Evolutionary conservation across 2,797 vertebrate species (phyloP), one percentile per base, ranked within the genome.

Genomic region (Pangasius mekongensis): DNA sequence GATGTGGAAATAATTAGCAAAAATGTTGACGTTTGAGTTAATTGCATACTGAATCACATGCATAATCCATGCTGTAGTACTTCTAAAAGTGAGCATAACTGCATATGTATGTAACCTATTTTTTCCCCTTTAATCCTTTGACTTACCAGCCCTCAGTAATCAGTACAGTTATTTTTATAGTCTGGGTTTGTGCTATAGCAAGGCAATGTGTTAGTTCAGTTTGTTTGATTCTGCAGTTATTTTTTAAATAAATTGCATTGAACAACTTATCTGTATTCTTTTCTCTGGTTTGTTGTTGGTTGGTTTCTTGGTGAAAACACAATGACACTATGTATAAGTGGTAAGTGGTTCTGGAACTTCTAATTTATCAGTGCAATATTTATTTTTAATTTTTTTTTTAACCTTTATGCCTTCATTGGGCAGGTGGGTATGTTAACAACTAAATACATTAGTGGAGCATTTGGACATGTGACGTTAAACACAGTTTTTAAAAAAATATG

Each of bases 201-300:
- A 86, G 85, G 22, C 43, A 67, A 77, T 66, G 67, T 86, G 83
- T 86, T 84, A 27, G 67, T 64, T 87, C 66, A 4, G 58, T 89
- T 89, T 87, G 86, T 87, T 87, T 91, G 20, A 85, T 78, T 66
- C 84, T 89, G 60, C 58, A 80, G 64, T 89, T 76, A 36, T 83
- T 71, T 81, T 86, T 58, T 80, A 88, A 91, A 91, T 91, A 91
- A 91, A 91, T 87, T 52, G 18, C 66, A 76, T 87, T 89, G 64
- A 90, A 87, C 85, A 89, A 74, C 89, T 81, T 71, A 71, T 84
- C 39, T 66, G 30, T 64, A 80, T 89, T 89, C 69, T 86, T 88
- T 85, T 73, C 83, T 89, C 58, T 88, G 77, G 69, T 89, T 91
- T 74, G 69, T 87, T 89, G 64, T 86, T 82, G 56, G 3, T 69